A percentile compares a stretch with the other conserved stretches of the same genome.
These are phyloP conservation scores for Paramacrobiotus metropolitanus DNA, from an alignment of 1,140 invertebrate genomes.

Conservation along the genomic window DNA sequence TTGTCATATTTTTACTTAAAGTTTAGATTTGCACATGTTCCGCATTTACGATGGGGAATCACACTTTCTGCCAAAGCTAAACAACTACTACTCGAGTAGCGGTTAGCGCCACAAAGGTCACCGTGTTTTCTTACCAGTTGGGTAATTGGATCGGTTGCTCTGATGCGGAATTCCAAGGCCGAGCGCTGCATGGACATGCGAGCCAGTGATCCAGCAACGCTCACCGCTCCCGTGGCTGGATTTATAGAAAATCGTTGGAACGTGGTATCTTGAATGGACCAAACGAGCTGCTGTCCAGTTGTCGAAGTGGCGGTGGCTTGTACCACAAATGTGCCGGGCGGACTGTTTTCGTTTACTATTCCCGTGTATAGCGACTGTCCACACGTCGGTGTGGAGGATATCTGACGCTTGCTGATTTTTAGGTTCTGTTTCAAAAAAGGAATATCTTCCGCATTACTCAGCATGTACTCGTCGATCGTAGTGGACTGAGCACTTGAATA, in stretches of 20 bases:
- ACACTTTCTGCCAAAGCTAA: too few species aligned
- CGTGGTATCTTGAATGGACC: not conserved
- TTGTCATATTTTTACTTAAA: too few species aligned
- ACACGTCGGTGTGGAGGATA: not conserved
- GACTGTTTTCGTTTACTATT: not conserved
- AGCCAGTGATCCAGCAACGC: not conserved
- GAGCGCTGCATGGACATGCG: not conserved
- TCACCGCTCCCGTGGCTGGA: not conserved
- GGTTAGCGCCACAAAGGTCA: too few species aligned
- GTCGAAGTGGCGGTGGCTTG: not conserved
- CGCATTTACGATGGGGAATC: too few species aligned
- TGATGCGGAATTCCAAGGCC: not conserved
- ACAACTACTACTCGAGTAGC: too few species aligned
- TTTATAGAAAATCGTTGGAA: not conserved
- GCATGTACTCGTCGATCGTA: too few species aligned
- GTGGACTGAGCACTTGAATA: too few species aligned
- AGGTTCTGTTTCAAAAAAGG: too few species aligned
- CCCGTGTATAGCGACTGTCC: constrained; percentile 2
- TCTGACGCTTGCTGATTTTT: not conserved
- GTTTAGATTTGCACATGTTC: too few species aligned
- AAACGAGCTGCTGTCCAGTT: not conserved
- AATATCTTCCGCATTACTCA: too few species aligned
- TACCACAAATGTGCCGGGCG: not conserved
- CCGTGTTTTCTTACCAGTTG: not conserved
- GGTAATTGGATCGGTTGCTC: not conserved